Evolutionary conservation across 2,113 vertebrate species (phyloP), one percentile per base, ranked within the genome.

Genomic region (Hiodon alosoides): DNA sequence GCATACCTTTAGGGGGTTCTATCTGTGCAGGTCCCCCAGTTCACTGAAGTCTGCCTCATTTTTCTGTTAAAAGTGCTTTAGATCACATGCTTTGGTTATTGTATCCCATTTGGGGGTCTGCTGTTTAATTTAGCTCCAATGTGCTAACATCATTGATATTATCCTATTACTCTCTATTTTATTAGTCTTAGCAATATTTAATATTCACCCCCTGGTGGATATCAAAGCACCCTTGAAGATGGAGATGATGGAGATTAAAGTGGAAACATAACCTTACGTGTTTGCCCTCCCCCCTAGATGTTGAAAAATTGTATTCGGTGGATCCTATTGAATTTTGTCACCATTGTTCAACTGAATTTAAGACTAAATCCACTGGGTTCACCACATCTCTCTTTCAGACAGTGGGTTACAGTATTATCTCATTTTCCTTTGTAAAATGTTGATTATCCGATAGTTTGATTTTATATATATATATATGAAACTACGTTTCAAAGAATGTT

Each of bases 181-280:
- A 48, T 60, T 52, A 48, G 47, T 62, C 47, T 64, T 52, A 73
- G 50, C 16, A n/a, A 48, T 75, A 9, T 69, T 76, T 76, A 50
- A 61, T 69, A 66, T 69, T 66, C 66, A 69, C 13, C 55, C 16
- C 7, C 66, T 52, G 57, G 17, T 52, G 67, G 57, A 50, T 52
- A 58, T 58, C 17, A 61, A 69, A 69, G 47, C 7, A 3, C 11
- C 31, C 54, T n/a, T 75, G 57, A 75, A 50, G 54, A 55, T 59
- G 46, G 64, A 75, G 46, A 50, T 68, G 66, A 68, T 75, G 55
- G 55, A 75, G 65, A 68, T 75, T 57, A 59, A 75, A 69, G 66
- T 9, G 8, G 70, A 59, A 50, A 11, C 46, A 48, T 31, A 31
- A 31, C 57, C 54, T 53, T 52, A 17, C 4, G 50, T 8, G 10